These are phyloP conservation scores for Volucella inflata DNA, from an alignment of 2,888 invertebrate genomes.

Conservation along the genomic window DNA sequence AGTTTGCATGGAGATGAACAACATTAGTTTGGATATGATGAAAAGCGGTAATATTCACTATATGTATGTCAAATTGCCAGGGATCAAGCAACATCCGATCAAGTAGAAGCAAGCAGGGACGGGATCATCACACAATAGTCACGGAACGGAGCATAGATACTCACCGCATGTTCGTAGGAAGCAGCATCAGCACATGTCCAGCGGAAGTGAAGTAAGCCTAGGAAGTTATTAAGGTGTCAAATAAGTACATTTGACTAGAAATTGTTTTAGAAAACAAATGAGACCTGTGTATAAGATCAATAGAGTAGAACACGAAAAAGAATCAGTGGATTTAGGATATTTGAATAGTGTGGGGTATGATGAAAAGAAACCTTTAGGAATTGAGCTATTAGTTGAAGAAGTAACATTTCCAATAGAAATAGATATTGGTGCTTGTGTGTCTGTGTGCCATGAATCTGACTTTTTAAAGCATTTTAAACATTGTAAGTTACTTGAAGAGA, in stretches of 20 bases:
- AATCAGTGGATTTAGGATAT: conserved; percentile 36
- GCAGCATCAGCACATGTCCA: too few relatives aligned
- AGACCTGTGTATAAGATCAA: conserved; percentile 6
- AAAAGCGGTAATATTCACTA: too few relatives aligned
- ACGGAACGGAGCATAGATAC: too few relatives aligned
- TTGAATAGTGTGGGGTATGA: conserved; percentile 27
- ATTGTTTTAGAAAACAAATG: too few relatives aligned
- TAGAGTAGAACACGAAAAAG: neutral
- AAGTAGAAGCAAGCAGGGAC: too few relatives aligned
- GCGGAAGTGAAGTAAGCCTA: neutral
- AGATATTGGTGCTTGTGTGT: conserved; percentile 52
- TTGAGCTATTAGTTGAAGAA: conserved; percentile 32
- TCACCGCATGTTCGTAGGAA: too few relatives aligned
- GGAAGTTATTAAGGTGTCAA: neutral
- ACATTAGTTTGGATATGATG: too few relatives aligned
- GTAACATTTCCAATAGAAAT: conserved; percentile 40
- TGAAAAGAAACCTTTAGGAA: conserved; percentile 14
- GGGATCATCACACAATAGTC: too few relatives aligned
- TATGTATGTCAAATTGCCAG: too few relatives aligned
- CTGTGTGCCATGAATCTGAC: conserved; percentile 42
- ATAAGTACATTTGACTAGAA: conserved; percentile 15
- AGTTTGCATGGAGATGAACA: too few relatives aligned
- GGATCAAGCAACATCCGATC: too few relatives aligned
- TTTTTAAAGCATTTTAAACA: conserved; percentile 47
- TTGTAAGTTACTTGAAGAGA: conserved; percentile 16